Conservation (phyloP, 2,888 invertebrate genomes). For the Sarcophaga caerulescens region DNA sequence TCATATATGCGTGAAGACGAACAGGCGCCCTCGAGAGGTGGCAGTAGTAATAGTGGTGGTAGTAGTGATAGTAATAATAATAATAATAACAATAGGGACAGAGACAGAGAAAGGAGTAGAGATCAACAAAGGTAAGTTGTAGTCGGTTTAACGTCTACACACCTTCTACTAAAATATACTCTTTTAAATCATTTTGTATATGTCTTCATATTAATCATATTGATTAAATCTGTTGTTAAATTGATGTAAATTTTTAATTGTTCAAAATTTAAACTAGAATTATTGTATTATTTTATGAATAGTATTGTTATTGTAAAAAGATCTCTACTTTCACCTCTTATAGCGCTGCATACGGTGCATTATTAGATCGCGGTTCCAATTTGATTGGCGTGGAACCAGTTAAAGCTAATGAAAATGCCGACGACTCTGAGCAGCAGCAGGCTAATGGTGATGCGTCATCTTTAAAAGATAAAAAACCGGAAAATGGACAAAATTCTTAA, state of each 20-base stretch:
- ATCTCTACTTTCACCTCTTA: conserved; percentile 80
- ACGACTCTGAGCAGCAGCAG: conserved; percentile 38
- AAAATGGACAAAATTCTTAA: conserved; percentile 54
- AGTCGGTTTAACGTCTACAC: conserved; percentile 63
- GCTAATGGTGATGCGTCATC: conserved; percentile 27
- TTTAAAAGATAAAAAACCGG: conserved; percentile 36
- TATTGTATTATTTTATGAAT: conserved; percentile 30
- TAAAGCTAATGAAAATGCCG: conserved; percentile 69
- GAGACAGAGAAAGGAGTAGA: conserved; percentile 69
- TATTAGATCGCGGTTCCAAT: conserved; percentile 79
- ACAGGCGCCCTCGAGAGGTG: conserved; percentile 56
- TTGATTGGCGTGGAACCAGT: conserved; percentile 72
- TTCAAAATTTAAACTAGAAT: not conserved
- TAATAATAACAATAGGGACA: conserved; percentile 70
- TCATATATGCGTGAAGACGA: conserved; percentile 76
- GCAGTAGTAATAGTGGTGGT: conserved; percentile 54
- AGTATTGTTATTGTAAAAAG: conserved; percentile 78
- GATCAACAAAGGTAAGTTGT: conserved; percentile 77
- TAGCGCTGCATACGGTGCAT: conserved; percentile 81
- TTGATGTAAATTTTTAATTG: not conserved
- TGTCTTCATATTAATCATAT: not conserved
- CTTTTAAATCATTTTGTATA: not conserved
- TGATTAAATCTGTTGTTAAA: conserved; percentile 32
- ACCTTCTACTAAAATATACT: not conserved
- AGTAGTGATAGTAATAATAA: conserved; percentile 61